Percentiles rank a stretch among this genome's conserved stretches.
These are phyloP conservation scores for Dendrocincla fuliginosa DNA, from an alignment of 2,797 vertebrate species.

Conservation along the genomic window DNA sequence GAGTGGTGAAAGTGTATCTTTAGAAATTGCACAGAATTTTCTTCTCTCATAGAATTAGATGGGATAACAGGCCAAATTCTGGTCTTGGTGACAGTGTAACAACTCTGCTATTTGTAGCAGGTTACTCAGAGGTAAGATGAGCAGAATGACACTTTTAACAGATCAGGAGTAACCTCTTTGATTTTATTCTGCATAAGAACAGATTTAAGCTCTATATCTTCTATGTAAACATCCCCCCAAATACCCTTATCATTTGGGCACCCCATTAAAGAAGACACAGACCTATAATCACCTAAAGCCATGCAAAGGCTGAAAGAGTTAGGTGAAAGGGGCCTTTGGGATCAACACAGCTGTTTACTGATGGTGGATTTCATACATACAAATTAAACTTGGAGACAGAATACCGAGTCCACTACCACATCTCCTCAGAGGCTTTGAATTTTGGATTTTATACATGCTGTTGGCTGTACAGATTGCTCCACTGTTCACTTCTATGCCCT, in stretches of 20 bases:
- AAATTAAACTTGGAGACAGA: constrained; percentile 49
- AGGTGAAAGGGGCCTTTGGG: constrained; percentile 42
- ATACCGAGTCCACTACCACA: constrained; percentile 16
- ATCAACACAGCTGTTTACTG: constrained; percentile 50
- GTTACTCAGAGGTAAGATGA: constrained; percentile 13
- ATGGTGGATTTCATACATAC: constrained; percentile 42
- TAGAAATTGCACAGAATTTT: constrained; percentile 1
- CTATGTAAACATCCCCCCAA: constrained; percentile 25
- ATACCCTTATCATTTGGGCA: constrained; percentile 20
- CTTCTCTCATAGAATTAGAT: not conserved
- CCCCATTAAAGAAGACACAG: constrained; percentile 37
- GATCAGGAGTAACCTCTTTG: constrained; percentile 34
- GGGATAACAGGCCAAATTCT: not conserved
- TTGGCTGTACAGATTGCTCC: constrained; percentile 48
- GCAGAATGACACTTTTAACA: constrained; percentile 23
- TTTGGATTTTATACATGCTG: constrained; percentile 26
- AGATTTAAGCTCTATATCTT: constrained; percentile 53
- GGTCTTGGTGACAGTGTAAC: not conserved
- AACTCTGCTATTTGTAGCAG: not conserved
- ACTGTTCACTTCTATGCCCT: constrained; percentile 20
- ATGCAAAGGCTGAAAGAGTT: constrained; percentile 57
- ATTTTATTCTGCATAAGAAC: constrained; percentile 59
- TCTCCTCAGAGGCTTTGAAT: constrained; percentile 40
- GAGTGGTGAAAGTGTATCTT: not conserved
- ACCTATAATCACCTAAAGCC: constrained; percentile 56